phyloP scores from a whole-genome alignment of 1,140 invertebrate genomes.

The Trichonephila clavata region DNA sequence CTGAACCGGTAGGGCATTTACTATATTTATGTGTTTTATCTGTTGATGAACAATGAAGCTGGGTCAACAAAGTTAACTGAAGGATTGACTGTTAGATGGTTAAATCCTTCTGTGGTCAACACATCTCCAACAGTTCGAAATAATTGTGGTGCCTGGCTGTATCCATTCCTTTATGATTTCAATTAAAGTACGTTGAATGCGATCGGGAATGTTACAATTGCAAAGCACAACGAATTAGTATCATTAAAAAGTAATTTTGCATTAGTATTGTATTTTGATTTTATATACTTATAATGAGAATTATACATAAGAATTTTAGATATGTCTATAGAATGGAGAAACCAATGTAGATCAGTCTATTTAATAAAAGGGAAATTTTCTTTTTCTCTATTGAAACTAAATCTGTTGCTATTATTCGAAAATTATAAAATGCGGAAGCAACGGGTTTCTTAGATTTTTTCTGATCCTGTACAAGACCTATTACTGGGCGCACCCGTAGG shows the following conservation, averaged over 20 bases:
- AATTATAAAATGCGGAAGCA: not conserved
- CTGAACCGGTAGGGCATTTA: no score
- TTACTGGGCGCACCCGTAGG: not conserved
- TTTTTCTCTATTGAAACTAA: not conserved
- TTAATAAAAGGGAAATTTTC: constrained; percentile 28
- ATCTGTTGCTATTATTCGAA: no score
- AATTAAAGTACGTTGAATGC: no score
- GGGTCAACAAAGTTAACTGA: no score
- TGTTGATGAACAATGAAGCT: no score
- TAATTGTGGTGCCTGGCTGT: no score
- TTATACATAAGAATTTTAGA: constrained; percentile 37
- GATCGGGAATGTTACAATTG: not conserved
- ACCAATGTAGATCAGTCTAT: constrained; percentile 7
- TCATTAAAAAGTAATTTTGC: not conserved
- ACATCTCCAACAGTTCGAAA: no score
- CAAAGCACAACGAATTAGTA: not conserved
- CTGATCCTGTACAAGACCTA: not conserved
- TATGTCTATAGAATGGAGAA: not conserved
- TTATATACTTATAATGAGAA: constrained; percentile 8
- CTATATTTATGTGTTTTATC: no score
- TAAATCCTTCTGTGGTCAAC: no score
- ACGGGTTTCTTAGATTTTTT: not conserved
- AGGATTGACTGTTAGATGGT: no score
- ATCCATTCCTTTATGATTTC: no score
- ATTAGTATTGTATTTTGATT: not conserved